Evolutionary conservation across 2,797 vertebrate genomes (phyloP).

Genomic region (Bradypodion ventrale): DNA sequence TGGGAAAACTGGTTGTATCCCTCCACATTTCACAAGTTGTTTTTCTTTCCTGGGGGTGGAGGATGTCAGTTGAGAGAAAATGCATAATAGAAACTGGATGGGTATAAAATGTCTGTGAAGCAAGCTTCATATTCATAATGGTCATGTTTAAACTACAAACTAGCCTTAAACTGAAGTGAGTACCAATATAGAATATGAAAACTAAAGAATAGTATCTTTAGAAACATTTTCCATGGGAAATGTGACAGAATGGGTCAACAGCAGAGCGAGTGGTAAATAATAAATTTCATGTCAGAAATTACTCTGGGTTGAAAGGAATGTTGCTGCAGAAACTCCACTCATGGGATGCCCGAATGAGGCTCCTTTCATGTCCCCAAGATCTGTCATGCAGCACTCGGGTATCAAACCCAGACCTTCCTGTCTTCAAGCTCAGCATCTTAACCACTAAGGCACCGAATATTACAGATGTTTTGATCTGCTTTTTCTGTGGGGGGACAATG

Average conservation of each 20-base stretch:
- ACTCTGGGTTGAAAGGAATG: too few relatives aligned
- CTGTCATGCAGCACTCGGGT: too few relatives aligned
- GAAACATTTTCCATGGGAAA: background rate
- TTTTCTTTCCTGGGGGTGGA: constrained; percentile 3
- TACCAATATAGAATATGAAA: constrained; percentile 17
- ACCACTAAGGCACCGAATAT: too few relatives aligned
- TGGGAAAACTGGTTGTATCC: constrained; percentile 3
- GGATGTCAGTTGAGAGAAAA: constrained; percentile 14
- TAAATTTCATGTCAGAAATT: too few relatives aligned
- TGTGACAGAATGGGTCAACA: background rate
- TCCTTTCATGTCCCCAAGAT: too few relatives aligned
- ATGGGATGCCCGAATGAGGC: too few relatives aligned
- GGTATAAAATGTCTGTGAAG: constrained; percentile 19
- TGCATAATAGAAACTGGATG: background rate
- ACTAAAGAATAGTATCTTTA: constrained; percentile 6
- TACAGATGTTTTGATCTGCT: background rate
- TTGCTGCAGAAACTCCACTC: too few relatives aligned
- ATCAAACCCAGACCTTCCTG: too few relatives aligned
- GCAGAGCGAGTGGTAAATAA: background rate
- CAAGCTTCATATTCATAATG: constrained; percentile 5
- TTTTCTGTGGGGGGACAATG: background rate
- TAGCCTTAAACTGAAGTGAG: constrained; percentile 5
- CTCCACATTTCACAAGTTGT: constrained; percentile 19
- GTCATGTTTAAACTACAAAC: background rate
- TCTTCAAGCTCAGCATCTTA: too few relatives aligned